Base-by-base conservation (phyloP, 1,140 invertebrate species). In the Temnothorax curvispinosus region DNA sequence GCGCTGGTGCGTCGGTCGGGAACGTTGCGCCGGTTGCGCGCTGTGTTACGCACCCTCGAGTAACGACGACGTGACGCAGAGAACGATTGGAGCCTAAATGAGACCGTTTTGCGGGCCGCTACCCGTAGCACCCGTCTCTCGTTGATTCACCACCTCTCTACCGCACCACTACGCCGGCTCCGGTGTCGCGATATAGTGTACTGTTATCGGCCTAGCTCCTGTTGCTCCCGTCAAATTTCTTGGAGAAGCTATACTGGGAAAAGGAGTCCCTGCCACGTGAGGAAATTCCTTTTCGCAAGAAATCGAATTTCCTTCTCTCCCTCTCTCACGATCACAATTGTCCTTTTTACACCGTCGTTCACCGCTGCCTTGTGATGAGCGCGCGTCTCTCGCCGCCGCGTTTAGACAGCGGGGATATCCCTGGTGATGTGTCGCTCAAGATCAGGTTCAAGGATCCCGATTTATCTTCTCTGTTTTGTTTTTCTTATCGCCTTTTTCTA, bases 21-120 rank as follows among this genome's bases (percentile, higher is more conserved):
- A 3, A 21, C n/a, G 18, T 15, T 75, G n/a, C 1, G 27, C 27
- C 27, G 27, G 27, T 27, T 27, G 27, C 27, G 27, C 65, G 58
- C 18, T 21, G 15, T 54, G 47, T 74, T 74, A 77, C 65, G 67
- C 54, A 90, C 86, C 88, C 86, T 90, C 52, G 27, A 27, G 38
- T n/a, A 32, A 27, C 27, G 62, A 88, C 18, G 27, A 27, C 27
- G 69, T 69, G 65, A 52, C 52, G 54, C 35, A 50, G 38, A 50
- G 54, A 85, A 88, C 65, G 58, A 21, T 32, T 41, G 54, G 47
- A 41, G 86, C n/a, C 56, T 82, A 82, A 90, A 54, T 69, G 86
- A 76, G 72, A 44, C 54, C 21, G 75, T 47, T 60, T 35, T 77
- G 52, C 38, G 56, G 52, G 52, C n/a, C 47, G 64, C 21, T 52